Base-by-base conservation (phyloP, 2,888 invertebrate genomes). In the Teleiodes luculella region DNA sequence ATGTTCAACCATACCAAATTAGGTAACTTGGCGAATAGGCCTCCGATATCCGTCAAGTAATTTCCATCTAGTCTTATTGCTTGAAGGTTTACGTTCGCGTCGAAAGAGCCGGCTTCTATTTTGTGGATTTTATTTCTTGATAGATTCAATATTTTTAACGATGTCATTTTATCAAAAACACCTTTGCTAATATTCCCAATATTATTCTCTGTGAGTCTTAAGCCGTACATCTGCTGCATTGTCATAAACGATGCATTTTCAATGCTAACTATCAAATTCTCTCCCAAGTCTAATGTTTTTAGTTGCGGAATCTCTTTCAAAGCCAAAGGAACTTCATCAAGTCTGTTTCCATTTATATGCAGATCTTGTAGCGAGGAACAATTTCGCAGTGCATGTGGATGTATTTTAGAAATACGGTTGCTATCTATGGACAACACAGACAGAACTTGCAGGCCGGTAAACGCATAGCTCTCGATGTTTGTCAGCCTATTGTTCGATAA, bases 1-100 rank as follows among this genome's bases (percentile, higher is more conserved):
- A 96, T 95, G 78, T 96, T 96, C 56, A 96, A 89, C 95, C 95
- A 95, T 62, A 95, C 93, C 63, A 96, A 91, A 83, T 94, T 95
- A 51, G 95, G 95, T 64, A 96, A 88, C 83, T 95, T 95, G 31
- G 93, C 92, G 77, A 96, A 96, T 64, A 96, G 91, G 57, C 94
- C 94, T 63, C 93, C 93, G 63, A 96, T 95, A 74, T 95, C 94
- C 58, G 93, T 92, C 70, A 96, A 86, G 78, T 94, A 93, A 90
- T 96, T 96, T 58, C 95, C 94, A 80, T 96, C 96, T 50, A 96
- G 83, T 65, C 96, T 91, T 67, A 96, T 94, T 43, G 95, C 95
- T 76, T 95, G 94, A 57, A 96, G 90, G 80, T 95, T 94, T 18
- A 92, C 81, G 76, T 95, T 95, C 55, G 91, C 91, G 71, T 96